A percentile compares a stretch with the other conserved stretches of the same genome.
phyloP scores from a whole-genome alignment of 2,113 vertebrate species.

The Canis aureus region DNA sequence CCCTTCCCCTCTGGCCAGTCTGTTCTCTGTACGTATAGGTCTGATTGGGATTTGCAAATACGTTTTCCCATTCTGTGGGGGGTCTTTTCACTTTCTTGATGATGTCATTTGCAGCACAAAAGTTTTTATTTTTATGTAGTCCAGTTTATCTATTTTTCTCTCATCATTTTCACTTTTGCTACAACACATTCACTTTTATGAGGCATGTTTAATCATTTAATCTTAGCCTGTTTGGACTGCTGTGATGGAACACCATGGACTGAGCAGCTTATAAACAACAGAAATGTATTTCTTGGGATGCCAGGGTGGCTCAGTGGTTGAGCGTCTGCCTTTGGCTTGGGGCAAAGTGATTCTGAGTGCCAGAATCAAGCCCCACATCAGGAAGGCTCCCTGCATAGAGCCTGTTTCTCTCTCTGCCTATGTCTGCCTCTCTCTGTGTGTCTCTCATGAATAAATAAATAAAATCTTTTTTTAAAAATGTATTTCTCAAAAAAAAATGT shows the following conservation, averaged over 20 bases:
- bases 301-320: too few species aligned
- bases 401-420: too few species aligned
- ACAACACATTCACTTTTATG: background rate
- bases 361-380: too few species aligned
- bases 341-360: too few species aligned
- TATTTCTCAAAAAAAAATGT: background rate
- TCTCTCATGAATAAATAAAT: too few species aligned
- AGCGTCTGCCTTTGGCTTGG: too few species aligned
- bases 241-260: background rate
- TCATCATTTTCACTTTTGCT: background rate
- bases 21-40: background rate
- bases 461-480: background rate
- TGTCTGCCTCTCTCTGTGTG: too few species aligned
- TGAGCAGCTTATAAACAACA: background rate
- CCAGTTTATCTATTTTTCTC: background rate
- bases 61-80: background rate
- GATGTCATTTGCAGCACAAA: background rate
- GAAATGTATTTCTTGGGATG: background rate
- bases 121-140: background rate
- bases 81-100: slow-evolving; percentile 42
- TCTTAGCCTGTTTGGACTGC: background rate
- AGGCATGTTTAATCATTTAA: background rate
- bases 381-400: too few species aligned
- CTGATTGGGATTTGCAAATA: background rate
- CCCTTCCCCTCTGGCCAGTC: background rate